Percentiles rank a stretch among this genome's conserved stretches.
Evolutionary conservation across 2,797 vertebrate genomes (phyloP).

Genomic region (Triplophysa bombifrons): DNA sequence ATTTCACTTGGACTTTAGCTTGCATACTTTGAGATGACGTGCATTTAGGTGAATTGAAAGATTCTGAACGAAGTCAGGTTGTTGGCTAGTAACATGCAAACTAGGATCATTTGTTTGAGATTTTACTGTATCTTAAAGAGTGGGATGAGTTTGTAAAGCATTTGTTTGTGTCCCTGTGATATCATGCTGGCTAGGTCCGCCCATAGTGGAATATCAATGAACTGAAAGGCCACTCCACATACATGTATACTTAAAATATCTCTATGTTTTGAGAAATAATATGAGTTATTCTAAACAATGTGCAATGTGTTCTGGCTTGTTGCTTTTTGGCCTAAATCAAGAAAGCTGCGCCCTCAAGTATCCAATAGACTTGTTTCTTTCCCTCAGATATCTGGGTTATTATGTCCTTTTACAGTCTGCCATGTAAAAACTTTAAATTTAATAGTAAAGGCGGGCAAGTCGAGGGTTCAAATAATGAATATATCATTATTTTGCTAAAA

Average conservation of each 20-base stretch:
- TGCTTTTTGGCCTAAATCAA: background rate
- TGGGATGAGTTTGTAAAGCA: background rate
- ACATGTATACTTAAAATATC: background rate
- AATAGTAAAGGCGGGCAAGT: background rate
- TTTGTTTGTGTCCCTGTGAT: background rate
- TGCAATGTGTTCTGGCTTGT: background rate
- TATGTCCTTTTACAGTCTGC: background rate
- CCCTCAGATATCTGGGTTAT: background rate
- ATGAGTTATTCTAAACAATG: background rate
- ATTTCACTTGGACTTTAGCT: too few relatives aligned
- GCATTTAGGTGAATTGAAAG: background rate
- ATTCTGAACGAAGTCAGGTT: background rate
- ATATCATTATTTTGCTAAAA: background rate
- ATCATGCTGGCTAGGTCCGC: background rate
- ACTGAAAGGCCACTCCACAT: background rate
- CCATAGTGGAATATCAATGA: background rate
- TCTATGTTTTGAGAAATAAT: too few relatives aligned
- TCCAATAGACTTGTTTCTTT: too few relatives aligned
- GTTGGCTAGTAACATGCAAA: background rate
- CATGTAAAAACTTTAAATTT: background rate
- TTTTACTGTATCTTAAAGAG: background rate
- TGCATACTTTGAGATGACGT: background rate
- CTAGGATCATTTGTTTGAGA: background rate
- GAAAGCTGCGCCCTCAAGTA: background rate
- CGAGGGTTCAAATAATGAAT: too few relatives aligned